phyloP scores from a whole-genome alignment of 2,888 invertebrate species.

The Drosophila sordidula region DNA sequence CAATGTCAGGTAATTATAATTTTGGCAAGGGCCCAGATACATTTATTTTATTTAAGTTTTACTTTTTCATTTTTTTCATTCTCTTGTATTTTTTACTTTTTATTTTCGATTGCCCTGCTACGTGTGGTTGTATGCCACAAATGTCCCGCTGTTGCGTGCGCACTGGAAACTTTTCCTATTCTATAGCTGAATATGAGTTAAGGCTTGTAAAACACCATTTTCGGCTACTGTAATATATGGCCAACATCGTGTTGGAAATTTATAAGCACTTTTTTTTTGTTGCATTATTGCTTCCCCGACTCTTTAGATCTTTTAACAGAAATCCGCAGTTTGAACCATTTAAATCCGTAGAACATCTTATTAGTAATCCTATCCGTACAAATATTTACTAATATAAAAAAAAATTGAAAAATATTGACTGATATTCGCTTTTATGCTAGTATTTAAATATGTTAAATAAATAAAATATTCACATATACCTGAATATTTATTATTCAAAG shows the following conservation, averaged over 20 bases:
- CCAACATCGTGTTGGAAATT: not conserved
- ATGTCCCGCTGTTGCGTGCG: slow-evolving; percentile 34
- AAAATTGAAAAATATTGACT: too few species aligned
- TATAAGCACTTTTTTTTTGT: not conserved
- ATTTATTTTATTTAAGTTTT: slow-evolving; percentile 8
- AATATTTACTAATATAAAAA: too few species aligned
- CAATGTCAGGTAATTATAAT: slow-evolving; percentile 62
- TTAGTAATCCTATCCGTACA: too few species aligned
- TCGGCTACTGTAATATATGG: slow-evolving; percentile 2
- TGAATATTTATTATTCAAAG: too few species aligned
- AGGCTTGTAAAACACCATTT: slow-evolving; percentile 2
- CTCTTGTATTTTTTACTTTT: not conserved
- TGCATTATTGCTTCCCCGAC: too few species aligned
- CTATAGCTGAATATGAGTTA: slow-evolving; percentile 15
- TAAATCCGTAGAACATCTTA: too few species aligned
- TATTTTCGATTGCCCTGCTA: not conserved
- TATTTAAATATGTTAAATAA: too few species aligned
- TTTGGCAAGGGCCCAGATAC: slow-evolving; percentile 59
- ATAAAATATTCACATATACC: too few species aligned
- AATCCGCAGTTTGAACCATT: too few species aligned
- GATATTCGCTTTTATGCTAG: too few species aligned
- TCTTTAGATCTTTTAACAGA: too few species aligned
- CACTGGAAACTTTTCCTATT: slow-evolving; percentile 16
- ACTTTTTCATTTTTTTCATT: not conserved
- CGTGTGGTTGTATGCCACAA: slow-evolving; percentile 12